Base-by-base conservation (phyloP, 2,797 vertebrate species). In the Protosalanx chinensis region DNA sequence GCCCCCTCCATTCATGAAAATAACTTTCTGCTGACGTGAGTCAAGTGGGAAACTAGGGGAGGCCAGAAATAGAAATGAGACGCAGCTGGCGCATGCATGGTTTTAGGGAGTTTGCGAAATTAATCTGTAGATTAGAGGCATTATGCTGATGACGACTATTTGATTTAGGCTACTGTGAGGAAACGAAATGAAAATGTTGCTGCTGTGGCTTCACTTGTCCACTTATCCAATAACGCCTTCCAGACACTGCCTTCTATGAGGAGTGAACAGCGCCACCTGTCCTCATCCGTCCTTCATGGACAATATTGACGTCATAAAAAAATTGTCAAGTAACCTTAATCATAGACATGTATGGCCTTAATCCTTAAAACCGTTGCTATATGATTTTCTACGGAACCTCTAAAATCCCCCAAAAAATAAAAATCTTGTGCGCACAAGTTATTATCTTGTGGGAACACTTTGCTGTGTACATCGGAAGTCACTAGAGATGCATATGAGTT, bases 1-100 rank as follows among this genome's bases (percentile, higher is more conserved):
- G 90, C 92, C 92, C 91, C 92, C 91, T 93, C 93, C 93, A 94
- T 94, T 94, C 93, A 94, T 94, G 93, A 94, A 94, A 93, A 94
- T 93, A 94, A 92, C 93, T 93, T 90, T 85, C 77, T 90, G 90
- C 90, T 94, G 90, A 94, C 93, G 93, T 94, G 88, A 93, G 88
- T 81, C 83, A 79, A 86, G 87, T 83, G 83, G 80, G 69, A 82
- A 79, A 74, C 77, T 64, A 76, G 74, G 61, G 73, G 79, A 80
- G 77, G 85, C 82, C 90, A 91, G 79, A 93, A 94, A 94, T 93
- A 93, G 91, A 91, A 81, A 76, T 76, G 84, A 84, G 89, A 90
- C 81, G 82, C 82, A 74, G 83, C 82, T 86, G 87, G 76, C 64
- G 53, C 81, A 84, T 72, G 83, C 81, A 84, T 72, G 83, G 81